Evolutionary conservation across 2,113 vertebrate species (phyloP).

Genomic region (Ovibos moschatus): DNA sequence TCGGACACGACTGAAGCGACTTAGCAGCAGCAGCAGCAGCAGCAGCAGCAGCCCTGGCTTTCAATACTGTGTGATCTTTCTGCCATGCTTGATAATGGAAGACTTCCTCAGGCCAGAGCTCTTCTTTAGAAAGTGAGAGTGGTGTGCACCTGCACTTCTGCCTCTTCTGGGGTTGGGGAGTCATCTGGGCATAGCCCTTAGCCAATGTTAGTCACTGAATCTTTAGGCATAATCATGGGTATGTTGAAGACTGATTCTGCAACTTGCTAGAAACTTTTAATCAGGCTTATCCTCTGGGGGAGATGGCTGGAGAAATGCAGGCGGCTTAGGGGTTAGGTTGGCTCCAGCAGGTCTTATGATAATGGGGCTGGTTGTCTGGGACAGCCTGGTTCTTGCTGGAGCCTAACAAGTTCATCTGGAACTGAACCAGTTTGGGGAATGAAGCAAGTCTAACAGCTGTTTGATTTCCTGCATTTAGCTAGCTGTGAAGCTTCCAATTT

Average conservation of each 20-base stretch:
- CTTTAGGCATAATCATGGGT: background rate
- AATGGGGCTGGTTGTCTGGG: background rate
- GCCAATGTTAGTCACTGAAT: background rate
- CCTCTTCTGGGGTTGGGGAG: background rate
- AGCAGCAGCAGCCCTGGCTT: background rate
- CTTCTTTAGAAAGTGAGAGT: background rate
- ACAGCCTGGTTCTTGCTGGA: slow-evolving; percentile 6
- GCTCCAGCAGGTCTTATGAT: background rate
- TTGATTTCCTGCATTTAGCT: slow-evolving; percentile 13
- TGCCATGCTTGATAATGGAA: background rate
- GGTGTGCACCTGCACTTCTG: background rate
- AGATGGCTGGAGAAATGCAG: background rate
- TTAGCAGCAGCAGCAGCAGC: too few relatives aligned
- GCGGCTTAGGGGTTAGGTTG: background rate
- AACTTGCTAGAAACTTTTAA: slow-evolving; percentile 9
- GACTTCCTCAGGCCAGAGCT: background rate
- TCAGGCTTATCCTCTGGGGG: background rate
- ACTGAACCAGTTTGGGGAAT: slow-evolving; percentile 33
- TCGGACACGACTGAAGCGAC: too few relatives aligned
- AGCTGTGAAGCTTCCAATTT: slow-evolving; percentile 53
- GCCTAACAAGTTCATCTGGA: slow-evolving; percentile 32
- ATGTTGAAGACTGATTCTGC: background rate
- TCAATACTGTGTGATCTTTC: background rate
- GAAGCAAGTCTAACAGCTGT: slow-evolving; percentile 50
- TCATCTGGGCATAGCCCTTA: background rate